Evolutionary conservation across 2,797 vertebrate genomes (phyloP).

Genomic region (Cyclopterus lumpus): DNA sequence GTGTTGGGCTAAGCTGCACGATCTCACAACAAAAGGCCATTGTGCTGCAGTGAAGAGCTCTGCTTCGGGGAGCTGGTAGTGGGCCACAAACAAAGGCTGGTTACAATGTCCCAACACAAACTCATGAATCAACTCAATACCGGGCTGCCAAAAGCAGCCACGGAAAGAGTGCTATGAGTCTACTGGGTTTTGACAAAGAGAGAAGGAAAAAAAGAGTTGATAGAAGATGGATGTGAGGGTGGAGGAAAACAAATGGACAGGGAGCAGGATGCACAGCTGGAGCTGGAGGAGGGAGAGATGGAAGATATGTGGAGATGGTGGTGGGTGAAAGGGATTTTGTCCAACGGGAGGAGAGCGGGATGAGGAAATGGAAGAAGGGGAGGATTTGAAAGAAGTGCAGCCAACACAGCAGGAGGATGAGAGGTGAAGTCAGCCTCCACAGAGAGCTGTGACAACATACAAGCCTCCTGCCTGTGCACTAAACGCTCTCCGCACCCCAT

Average conservation of each 20-base stretch:
- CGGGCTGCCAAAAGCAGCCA: slow-evolving; percentile 61
- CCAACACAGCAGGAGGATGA: slow-evolving; percentile 57
- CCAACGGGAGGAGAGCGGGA: slow-evolving; percentile 23
- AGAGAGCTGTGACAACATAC: slow-evolving; percentile 60
- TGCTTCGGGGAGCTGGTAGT: slow-evolving; percentile 72
- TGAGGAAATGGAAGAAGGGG: slow-evolving; percentile 48
- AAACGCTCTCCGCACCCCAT: slow-evolving; percentile 12
- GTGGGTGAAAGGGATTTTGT: slow-evolving; percentile 27
- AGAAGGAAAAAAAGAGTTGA: slow-evolving; percentile 37
- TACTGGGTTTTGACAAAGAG: slow-evolving; percentile 35
- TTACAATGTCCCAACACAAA: slow-evolving; percentile 76
- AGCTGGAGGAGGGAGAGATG: slow-evolving; percentile 37
- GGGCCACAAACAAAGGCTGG: slow-evolving; percentile 80
- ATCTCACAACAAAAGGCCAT: slow-evolving; percentile 77
- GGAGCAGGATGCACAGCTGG: slow-evolving; percentile 61
- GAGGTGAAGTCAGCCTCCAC: slow-evolving; percentile 60
- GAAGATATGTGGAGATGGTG: slow-evolving; percentile 25
- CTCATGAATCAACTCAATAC: slow-evolving; percentile 64
- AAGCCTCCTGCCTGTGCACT: slow-evolving; percentile 43
- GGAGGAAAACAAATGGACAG: slow-evolving; percentile 46
- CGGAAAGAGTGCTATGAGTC: slow-evolving; percentile 42
- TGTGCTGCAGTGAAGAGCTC: slow-evolving; percentile 75
- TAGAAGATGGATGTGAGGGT: slow-evolving; percentile 51
- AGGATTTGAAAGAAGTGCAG: slow-evolving; percentile 40
- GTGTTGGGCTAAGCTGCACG: slow-evolving; percentile 69